These are phyloP conservation scores for Dreissena rostriformis DNA, from an alignment of 1,140 invertebrate species.

Conservation along the genomic window DNA sequence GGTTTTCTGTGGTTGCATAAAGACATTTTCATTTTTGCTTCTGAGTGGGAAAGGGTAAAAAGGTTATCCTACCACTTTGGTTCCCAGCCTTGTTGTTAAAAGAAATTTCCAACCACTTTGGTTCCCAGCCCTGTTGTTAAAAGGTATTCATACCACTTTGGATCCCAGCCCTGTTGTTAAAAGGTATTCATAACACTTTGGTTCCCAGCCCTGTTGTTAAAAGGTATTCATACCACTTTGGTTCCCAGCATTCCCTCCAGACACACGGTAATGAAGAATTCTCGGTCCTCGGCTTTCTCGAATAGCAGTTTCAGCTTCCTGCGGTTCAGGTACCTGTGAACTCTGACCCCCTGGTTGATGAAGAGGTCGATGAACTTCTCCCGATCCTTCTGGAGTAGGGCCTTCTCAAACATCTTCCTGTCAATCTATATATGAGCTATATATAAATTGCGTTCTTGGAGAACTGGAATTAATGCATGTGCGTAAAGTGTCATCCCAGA, in stretches of 20 bases:
- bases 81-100: no score
- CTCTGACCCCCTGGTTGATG: constrained; percentile 79
- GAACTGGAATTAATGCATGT: no score
- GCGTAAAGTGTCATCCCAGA: no score
- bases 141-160: no score
- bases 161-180: no score
- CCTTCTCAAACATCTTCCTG: constrained; percentile 80
- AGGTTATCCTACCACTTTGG: no score
- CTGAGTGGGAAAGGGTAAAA: no score
- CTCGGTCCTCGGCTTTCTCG: constrained; percentile 77
- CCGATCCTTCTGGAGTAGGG: constrained; percentile 78
- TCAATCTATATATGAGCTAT: constrained; percentile 76
- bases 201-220: no score
- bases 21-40: no score
- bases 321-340: constrained; percentile 80
- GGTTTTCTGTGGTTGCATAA: no score
- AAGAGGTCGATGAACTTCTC: constrained; percentile 82
- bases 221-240: constrained; percentile 61
- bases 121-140: no score
- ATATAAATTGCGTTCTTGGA: not conserved
- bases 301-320: constrained; percentile 77
- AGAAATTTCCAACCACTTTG: no score
- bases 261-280: constrained; percentile 81
- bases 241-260: constrained; percentile 79
- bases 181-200: constrained; percentile 60